Evolutionary conservation across 2,797 vertebrate genomes (phyloP).

Genomic region (Harpagifer antarcticus): DNA sequence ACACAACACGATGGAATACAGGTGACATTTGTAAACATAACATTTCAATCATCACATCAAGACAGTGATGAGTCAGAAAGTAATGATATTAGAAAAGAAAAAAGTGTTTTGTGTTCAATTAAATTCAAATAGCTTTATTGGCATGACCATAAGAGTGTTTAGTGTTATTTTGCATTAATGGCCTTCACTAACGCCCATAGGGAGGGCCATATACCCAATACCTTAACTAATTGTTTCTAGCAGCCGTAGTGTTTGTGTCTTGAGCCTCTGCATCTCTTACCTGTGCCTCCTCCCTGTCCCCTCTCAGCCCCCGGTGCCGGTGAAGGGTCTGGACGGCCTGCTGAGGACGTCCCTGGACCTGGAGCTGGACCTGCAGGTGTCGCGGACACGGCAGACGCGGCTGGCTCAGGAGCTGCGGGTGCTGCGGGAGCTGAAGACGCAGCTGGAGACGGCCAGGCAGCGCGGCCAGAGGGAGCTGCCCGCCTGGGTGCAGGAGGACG

Average conservation of each 20-base stretch:
- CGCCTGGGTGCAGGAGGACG: conserved; percentile 89
- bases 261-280: neutral
- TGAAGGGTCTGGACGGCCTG: conserved; percentile 84
- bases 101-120: too few relatives aligned
- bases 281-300: neutral
- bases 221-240: too few relatives aligned
- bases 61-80: too few relatives aligned
- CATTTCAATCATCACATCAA: too few relatives aligned
- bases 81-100: too few relatives aligned
- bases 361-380: conserved; percentile 96
- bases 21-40: too few relatives aligned
- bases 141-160: too few relatives aligned
- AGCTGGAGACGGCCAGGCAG: conserved; percentile 91
- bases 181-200: neutral
- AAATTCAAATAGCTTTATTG: too few relatives aligned
- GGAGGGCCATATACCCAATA: too few relatives aligned
- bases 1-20: too few relatives aligned
- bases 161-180: neutral
- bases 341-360: conserved; percentile 94
- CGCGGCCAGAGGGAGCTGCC: conserved; percentile 92
- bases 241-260: neutral
- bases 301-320: conserved; percentile 73
- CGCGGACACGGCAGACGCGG: conserved; percentile 91
- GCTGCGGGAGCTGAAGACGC: conserved; percentile 91
- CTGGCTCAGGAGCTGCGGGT: conserved; percentile 91